Evolutionary conservation across 1,140 invertebrate species (phyloP).

Genomic region (Trachymyrmex septentrionalis): DNA sequence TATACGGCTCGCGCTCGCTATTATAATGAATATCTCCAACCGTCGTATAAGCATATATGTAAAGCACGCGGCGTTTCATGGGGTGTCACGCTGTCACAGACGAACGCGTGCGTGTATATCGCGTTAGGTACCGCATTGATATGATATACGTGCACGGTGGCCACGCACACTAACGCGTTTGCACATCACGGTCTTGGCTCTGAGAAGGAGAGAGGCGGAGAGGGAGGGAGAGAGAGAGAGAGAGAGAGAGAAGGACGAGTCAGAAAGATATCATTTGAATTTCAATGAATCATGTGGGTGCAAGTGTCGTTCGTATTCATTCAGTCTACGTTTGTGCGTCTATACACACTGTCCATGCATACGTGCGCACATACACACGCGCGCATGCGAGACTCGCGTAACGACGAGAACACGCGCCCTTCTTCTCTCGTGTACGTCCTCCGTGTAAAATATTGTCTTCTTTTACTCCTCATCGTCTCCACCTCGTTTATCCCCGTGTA

Average conservation of each 20-base stretch:
- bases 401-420: constrained; percentile 45
- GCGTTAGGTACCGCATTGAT: neutral
- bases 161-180: neutral
- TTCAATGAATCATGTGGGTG: constrained; percentile 84
- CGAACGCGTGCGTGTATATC: neutral
- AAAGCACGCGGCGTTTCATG: constrained; percentile 72
- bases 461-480: constrained; percentile 47
- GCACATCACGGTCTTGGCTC: constrained; percentile 18
- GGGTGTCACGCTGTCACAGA: constrained; percentile 69
- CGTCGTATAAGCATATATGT: constrained; percentile 79
- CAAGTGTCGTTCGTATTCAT: constrained; percentile 75
- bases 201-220: neutral
- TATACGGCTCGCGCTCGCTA: constrained; percentile 76
- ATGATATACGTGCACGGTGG: constrained; percentile 30
- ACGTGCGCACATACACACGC: neutral
- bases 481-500: constrained; percentile 49
- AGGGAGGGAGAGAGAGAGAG: neutral
- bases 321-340: constrained; percentile 55
- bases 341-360: too few relatives aligned
- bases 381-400: constrained; percentile 42
- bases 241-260: constrained; percentile 19
- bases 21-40: constrained; percentile 80
- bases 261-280: constrained; percentile 83
- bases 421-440: constrained; percentile 34
- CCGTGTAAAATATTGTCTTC: constrained; percentile 69